phyloP scores from a whole-genome alignment of 2,113 vertebrate genomes.

The Sorex fumeus region DNA sequence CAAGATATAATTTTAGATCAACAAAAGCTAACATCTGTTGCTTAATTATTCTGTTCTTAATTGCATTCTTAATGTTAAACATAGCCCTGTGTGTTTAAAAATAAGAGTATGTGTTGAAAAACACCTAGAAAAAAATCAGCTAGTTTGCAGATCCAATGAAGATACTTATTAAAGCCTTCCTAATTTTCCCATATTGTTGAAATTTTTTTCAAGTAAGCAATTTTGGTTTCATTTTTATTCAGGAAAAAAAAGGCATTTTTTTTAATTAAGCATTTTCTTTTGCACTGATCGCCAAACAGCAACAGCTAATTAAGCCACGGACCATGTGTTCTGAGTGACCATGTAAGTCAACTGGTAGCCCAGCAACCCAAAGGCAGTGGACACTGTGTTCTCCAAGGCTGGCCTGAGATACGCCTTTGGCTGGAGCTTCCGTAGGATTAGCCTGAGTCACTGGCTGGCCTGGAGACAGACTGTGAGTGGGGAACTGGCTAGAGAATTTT shows the following conservation, averaged over 20 bases:
- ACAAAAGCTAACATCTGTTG: not conserved
- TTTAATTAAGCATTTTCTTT: not conserved
- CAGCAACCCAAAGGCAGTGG: constrained; percentile 38
- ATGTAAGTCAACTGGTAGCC: not conserved
- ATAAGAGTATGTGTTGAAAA: not conserved
- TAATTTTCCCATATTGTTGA: not conserved
- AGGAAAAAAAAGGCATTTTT: not conserved
- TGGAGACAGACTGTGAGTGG: not conserved
- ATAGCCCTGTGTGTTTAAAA: not conserved
- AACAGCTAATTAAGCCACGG: constrained; percentile 21
- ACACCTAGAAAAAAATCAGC: not conserved
- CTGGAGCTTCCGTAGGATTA: not conserved
- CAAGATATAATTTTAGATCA: not conserved
- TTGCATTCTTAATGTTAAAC: not conserved
- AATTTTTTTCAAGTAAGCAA: not conserved
- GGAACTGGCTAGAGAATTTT: not conserved
- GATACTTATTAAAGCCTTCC: not conserved
- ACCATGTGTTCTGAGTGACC: not conserved
- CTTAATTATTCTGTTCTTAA: not conserved
- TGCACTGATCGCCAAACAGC: not conserved
- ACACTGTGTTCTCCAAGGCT: constrained; percentile 1
- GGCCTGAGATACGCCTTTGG: not conserved
- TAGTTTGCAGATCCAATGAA: not conserved
- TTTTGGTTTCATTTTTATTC: not conserved
- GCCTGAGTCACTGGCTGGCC: not conserved